phyloP scores from a whole-genome alignment of 2,888 invertebrate genomes.

The Tortricodes alternella region DNA sequence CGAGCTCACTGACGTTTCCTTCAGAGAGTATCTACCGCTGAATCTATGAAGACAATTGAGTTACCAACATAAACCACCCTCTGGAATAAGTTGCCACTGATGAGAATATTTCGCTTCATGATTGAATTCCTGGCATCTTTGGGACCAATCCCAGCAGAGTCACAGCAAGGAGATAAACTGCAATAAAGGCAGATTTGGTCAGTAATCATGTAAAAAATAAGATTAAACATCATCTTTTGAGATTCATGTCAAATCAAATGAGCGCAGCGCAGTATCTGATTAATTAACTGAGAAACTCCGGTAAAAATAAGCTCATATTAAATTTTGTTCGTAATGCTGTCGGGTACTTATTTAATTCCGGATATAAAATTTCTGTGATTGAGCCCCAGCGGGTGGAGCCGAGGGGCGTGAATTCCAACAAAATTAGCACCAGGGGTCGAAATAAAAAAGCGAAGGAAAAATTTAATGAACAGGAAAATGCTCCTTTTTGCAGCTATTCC shows the following conservation, averaged over 20 bases:
- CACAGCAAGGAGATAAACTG: slow-evolving; percentile 16
- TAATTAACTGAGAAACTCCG: slow-evolving; percentile 69
- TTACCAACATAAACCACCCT: slow-evolving; percentile 77
- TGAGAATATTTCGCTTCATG: slow-evolving; percentile 71
- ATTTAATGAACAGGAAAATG: slow-evolving; percentile 85
- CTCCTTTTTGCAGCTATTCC: slow-evolving; percentile 83
- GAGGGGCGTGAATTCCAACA: slow-evolving; percentile 84
- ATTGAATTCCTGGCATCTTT: slow-evolving; percentile 55
- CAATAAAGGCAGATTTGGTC: slow-evolving; percentile 16
- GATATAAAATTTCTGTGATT: slow-evolving; percentile 84
- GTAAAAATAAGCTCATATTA: slow-evolving; percentile 77
- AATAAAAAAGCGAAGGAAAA: slow-evolving; percentile 83
- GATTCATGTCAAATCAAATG: slow-evolving; percentile 35
- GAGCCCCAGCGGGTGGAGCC: slow-evolving; percentile 79
- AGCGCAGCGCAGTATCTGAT: slow-evolving; percentile 53
- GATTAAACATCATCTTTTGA: slow-evolving; percentile 15
- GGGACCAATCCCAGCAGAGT: slow-evolving; percentile 33
- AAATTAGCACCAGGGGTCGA: slow-evolving; percentile 84
- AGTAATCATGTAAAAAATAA: slow-evolving; percentile 11
- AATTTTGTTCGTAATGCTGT: slow-evolving; percentile 76
- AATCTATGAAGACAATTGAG: slow-evolving; percentile 77
- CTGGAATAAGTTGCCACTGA: slow-evolving; percentile 72
- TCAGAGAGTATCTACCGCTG: slow-evolving; percentile 63
- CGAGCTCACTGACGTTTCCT: slow-evolving; percentile 76
- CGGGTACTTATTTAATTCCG: slow-evolving; percentile 83